phyloP scores from a whole-genome alignment of 2,113 vertebrate genomes.

The Martes martes region DNA sequence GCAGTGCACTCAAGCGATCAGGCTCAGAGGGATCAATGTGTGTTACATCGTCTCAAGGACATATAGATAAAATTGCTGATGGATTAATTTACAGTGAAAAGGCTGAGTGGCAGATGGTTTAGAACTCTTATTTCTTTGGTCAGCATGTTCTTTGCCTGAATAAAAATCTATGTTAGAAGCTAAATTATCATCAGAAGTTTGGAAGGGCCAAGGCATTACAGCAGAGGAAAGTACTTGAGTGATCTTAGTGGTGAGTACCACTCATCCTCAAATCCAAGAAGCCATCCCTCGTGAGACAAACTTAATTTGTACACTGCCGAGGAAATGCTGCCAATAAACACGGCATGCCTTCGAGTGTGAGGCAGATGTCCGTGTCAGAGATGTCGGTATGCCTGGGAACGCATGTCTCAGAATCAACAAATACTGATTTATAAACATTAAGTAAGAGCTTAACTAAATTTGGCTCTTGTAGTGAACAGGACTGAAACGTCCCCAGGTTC shows the following conservation, averaged over 20 bases:
- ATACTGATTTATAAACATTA: not conserved
- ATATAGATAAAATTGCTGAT: not conserved
- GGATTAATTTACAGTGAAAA: not conserved
- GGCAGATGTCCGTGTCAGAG: not conserved
- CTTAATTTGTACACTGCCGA: not conserved
- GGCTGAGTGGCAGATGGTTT: not conserved
- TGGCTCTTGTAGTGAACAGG: not conserved
- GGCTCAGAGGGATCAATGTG: not conserved
- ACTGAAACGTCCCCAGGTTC: not conserved
- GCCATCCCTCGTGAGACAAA: not conserved
- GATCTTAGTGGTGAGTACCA: not conserved
- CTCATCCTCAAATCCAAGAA: not conserved
- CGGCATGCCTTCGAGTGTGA: not conserved
- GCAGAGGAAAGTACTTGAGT: not conserved
- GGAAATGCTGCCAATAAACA: not conserved
- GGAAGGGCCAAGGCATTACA: not conserved
- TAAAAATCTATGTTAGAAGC: not conserved
- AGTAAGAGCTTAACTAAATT: not conserved
- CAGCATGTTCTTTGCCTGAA: not conserved
- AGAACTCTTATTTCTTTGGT: not conserved
- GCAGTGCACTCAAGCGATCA: not conserved
- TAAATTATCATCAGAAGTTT: not conserved
- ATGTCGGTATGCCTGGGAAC: not conserved
- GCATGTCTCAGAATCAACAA: not conserved
- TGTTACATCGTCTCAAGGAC: not conserved